Base-by-base conservation (phyloP, 1,140 invertebrate genomes). In the Rhyacophila brunnea region DNA sequence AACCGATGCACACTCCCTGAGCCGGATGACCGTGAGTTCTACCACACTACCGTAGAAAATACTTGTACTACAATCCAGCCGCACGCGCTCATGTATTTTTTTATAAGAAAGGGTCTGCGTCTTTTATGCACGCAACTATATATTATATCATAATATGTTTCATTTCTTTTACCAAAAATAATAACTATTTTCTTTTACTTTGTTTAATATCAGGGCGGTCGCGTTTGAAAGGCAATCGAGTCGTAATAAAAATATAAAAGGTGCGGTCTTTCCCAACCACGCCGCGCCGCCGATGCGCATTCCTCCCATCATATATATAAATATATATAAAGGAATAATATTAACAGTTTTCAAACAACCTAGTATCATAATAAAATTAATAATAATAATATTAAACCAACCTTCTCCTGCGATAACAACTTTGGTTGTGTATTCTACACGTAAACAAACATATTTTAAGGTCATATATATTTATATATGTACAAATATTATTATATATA, bases 231-330 rank as follows among this genome's bases (percentile, higher is more conserved):
- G 64, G 64, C 64, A 60, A 58, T 62, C 60, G 52, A 59, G 52
- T 65, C 60, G 63, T 65, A 28, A 28, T 28, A 65, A 65, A 65
- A 65, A 61, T 65, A 65, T 59, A 65, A 65, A 64, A 60, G 50
- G 43, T 44, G 62, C 44, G 62, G 40, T 32, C 23, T 28, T 28
- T 28, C 23, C 23, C 23, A 28, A 28, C 23, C 23, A 36, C 53
- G 49, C 40, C 46, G 38, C 40, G 42, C 35, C 52, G 44, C 50
- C 28, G 23, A 49, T 32, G 43, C 45, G 19, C 34, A 62, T 43
- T 74, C 74, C 69, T 69, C 68, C 71, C 71, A 73, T 73, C 70
- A 64, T 64, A 63, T 62, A 57, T 55, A 62, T 63, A 47, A 58
- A 28, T 58, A 55, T 61, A 64, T 61, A 61, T 60, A 65, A 65